phyloP scores from a whole-genome alignment of 2,888 invertebrate genomes.

The Eupithecia pulchellata region DNA sequence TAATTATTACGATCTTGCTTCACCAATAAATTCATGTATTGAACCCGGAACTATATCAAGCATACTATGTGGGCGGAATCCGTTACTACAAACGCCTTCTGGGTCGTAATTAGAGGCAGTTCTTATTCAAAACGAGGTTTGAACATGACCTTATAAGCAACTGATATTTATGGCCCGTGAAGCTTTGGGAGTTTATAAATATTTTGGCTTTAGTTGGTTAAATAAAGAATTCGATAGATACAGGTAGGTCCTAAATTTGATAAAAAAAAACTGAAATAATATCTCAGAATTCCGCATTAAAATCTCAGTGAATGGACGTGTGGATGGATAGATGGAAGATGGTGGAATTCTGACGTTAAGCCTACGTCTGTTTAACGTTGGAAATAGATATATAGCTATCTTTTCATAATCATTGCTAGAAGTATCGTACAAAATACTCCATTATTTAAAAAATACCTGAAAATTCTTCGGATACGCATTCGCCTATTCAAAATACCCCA shows the following conservation, averaged over 20 bases:
- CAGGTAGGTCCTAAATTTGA: background rate
- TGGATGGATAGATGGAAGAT: too few relatives aligned
- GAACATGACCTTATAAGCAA: conserved; percentile 38
- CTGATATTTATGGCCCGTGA: conserved; percentile 16
- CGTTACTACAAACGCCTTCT: conserved; percentile 44
- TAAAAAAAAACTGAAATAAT: background rate
- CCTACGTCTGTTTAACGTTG: background rate
- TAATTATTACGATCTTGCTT: conserved; percentile 16
- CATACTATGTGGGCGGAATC: conserved; percentile 41
- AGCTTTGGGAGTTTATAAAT: background rate
- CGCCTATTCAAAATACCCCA: background rate
- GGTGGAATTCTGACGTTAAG: too few relatives aligned
- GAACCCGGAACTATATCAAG: conserved; percentile 50
- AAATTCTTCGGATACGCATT: background rate
- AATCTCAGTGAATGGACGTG: background rate
- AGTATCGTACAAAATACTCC: background rate
- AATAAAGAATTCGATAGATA: background rate
- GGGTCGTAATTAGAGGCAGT: conserved; percentile 43
- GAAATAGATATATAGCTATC: background rate
- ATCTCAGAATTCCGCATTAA: background rate
- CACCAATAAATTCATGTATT: conserved; percentile 40
- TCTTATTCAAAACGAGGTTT: conserved; percentile 34
- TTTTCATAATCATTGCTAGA: background rate
- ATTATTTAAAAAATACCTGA: background rate
- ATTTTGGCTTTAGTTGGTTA: conserved; percentile 4